Conservation (phyloP, 1,140 invertebrate species). For the Nephotettix cincticeps region DNA sequence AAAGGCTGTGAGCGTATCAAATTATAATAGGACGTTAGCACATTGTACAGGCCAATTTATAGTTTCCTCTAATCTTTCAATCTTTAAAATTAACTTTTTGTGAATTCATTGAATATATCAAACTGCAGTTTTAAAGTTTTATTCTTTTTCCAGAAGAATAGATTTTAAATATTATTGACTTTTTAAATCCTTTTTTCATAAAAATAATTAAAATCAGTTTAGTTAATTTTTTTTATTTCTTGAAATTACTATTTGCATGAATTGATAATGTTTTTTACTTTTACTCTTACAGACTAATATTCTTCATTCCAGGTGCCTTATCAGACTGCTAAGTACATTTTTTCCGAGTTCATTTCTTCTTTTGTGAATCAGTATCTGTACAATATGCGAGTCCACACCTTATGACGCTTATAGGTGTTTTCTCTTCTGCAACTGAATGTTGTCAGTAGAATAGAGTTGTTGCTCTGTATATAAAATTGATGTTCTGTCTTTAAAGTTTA, state of each 20-base stretch:
- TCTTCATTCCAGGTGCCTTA: conserved; percentile 11
- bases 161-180: too few species aligned
- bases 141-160: too few species aligned
- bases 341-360: not conserved
- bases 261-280: too few species aligned
- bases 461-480: conserved; percentile 14
- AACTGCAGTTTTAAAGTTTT: too few species aligned
- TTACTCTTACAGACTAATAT: not conserved
- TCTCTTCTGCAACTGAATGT: not conserved
- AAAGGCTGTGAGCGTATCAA: conserved; percentile 14
- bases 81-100: too few species aligned
- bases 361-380: too few species aligned
- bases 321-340: not conserved
- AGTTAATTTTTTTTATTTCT: too few species aligned
- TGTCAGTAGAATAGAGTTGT: conserved; percentile 2
- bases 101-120: too few species aligned
- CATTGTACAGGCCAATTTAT: not conserved
- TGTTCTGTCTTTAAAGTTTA: conserved; percentile 14
- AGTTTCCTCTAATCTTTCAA: too few species aligned
- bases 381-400: not conserved
- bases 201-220: too few species aligned
- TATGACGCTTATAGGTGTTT: conserved; percentile 21
- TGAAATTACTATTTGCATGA: too few species aligned
- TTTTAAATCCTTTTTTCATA: too few species aligned
- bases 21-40: not conserved